A percentile compares a stretch with the other conserved stretches of the same genome.
These are phyloP conservation scores for Tetrapedia diversipes DNA, from an alignment of 2,888 invertebrate genomes.

Conservation along the genomic window DNA sequence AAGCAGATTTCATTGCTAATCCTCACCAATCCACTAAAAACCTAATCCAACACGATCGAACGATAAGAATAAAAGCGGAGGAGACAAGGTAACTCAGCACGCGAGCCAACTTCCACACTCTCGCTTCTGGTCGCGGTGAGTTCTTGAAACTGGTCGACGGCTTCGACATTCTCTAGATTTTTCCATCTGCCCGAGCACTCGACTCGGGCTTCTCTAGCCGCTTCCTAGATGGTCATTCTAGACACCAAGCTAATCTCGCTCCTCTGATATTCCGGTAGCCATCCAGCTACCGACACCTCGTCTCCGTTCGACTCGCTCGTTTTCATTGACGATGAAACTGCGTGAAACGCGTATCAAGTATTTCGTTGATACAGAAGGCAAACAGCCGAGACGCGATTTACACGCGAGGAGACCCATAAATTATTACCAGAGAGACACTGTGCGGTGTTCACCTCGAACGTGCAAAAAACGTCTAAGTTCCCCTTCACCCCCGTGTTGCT, in stretches of 20 bases:
- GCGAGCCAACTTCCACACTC: slow-evolving; percentile 62
- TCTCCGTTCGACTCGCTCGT: neutral
- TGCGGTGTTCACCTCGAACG: too few relatives aligned
- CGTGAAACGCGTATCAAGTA: too few relatives aligned
- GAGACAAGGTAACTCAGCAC: slow-evolving; percentile 59
- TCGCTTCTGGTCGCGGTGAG: slow-evolving; percentile 53
- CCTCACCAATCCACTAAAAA: too few relatives aligned
- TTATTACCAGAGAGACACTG: too few relatives aligned
- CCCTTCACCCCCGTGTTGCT: too few relatives aligned
- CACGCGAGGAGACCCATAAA: too few relatives aligned
- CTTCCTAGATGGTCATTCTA: slow-evolving; percentile 37
- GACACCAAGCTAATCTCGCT: slow-evolving; percentile 18
- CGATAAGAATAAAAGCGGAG: slow-evolving; percentile 66
- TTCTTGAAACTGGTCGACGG: slow-evolving; percentile 74
- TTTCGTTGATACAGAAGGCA: too few relatives aligned
- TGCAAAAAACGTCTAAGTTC: too few relatives aligned
- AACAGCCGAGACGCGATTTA: too few relatives aligned
- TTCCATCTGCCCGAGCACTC: slow-evolving; percentile 67
- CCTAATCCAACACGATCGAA: slow-evolving; percentile 36
- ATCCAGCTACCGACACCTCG: neutral
- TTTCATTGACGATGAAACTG: too few relatives aligned
- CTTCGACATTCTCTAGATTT: slow-evolving; percentile 77
- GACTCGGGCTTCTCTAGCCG: slow-evolving; percentile 31
- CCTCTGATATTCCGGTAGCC: slow-evolving; percentile 25
- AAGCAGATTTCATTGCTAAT: too few relatives aligned